Evolutionary conservation across 2,888 invertebrate species (phyloP).

Genomic region (Chelonus formosanus): DNA sequence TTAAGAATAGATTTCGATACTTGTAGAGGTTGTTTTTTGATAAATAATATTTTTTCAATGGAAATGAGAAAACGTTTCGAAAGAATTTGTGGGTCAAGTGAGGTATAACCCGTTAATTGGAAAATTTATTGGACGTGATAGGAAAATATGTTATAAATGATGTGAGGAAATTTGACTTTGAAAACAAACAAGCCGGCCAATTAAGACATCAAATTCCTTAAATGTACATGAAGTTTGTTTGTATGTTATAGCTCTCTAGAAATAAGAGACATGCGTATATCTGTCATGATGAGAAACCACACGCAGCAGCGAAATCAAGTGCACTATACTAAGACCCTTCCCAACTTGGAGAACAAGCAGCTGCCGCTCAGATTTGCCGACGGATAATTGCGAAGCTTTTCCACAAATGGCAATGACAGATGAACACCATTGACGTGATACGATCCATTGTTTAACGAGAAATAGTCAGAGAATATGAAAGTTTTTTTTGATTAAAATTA

Average conservation of each 20-base stretch:
- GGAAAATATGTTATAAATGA: conserved; percentile 5
- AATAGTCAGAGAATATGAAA: not conserved
- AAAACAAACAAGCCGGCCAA: conserved; percentile 52
- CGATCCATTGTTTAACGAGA: conserved; percentile 14
- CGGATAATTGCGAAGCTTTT: conserved; percentile 62
- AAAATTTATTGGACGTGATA: no score
- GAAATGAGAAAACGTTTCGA: no score
- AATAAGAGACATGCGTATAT: conserved; percentile 12
- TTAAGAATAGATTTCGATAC: no score
- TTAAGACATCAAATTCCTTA: conserved; percentile 61
- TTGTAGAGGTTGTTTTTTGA: no score
- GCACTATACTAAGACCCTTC: conserved; percentile 32
- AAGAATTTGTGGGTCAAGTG: no score
- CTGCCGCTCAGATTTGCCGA: conserved; percentile 62
- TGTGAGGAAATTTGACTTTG: conserved; percentile 19
- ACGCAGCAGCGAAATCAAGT: conserved; percentile 9
- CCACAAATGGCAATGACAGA: conserved; percentile 55
- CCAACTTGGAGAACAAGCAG: conserved; percentile 59
- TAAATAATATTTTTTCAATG: no score
- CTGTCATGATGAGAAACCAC: conserved; percentile 36
- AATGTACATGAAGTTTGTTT: conserved; percentile 40
- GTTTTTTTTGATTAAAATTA: not conserved
- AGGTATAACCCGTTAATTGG: no score
- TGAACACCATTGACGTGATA: conserved; percentile 33
- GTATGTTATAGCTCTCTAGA: not conserved